These are phyloP conservation scores for Glyphotaelius pellucidus DNA, from an alignment of 2,888 invertebrate genomes.

Conservation along the genomic window DNA sequence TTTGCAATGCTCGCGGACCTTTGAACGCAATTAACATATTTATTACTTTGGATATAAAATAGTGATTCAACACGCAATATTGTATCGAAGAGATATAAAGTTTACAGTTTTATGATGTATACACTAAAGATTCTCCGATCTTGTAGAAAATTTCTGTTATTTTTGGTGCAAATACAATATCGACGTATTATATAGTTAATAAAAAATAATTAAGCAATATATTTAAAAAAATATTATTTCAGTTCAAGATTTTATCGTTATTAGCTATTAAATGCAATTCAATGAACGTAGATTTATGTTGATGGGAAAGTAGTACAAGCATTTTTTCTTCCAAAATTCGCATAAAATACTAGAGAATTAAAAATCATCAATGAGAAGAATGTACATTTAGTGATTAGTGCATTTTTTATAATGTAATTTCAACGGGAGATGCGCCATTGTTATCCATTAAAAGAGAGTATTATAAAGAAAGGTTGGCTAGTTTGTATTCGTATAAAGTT, in stretches of 20 bases:
- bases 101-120: not conserved
- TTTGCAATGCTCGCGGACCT: not conserved
- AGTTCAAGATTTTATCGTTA: not conserved
- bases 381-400: not conserved
- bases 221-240: too few relatives aligned
- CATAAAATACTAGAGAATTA: not conserved
- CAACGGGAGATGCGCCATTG: not conserved
- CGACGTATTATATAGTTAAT: too few relatives aligned
- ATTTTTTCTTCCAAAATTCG: not conserved
- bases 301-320: not conserved
- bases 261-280: too few relatives aligned
- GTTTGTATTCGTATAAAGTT: not conserved
- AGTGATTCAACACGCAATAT: not conserved
- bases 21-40: slow-evolving; percentile 11
- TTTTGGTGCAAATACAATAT: not conserved
- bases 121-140: not conserved
- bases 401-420: not conserved
- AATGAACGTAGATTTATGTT: not conserved
- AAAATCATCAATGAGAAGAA: not conserved
- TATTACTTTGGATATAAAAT: not conserved
- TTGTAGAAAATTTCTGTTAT: not conserved
- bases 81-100: not conserved
- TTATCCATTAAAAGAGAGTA: not conserved
- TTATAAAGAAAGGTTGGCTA: not conserved
- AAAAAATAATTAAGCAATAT: not conserved